Conservation (phyloP, 1,140 invertebrate species). For the Rhagoletis zephyria region DNA sequence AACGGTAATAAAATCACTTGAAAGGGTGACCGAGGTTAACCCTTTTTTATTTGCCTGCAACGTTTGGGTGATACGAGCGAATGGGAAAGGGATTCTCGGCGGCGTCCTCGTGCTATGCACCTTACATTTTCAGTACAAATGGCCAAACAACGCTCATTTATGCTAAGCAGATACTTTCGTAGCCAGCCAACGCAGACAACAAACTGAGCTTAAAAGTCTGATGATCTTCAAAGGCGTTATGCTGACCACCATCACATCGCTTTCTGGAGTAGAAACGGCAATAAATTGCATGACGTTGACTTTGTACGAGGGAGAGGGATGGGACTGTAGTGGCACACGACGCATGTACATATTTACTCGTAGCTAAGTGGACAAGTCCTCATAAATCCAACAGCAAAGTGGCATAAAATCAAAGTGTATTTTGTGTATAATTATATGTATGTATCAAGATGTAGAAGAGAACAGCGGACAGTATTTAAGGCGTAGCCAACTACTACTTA, state of each 20-base stretch:
- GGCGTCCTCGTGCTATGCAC: not conserved
- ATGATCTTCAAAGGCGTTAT: constrained; percentile 22
- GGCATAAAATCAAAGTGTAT: not conserved
- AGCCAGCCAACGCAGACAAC: not conserved
- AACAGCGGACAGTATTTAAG: too few relatives aligned
- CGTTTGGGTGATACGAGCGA: not conserved
- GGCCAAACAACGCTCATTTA: constrained; percentile 5
- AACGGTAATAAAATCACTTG: constrained; percentile 46
- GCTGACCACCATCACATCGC: not conserved
- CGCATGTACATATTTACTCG: not conserved
- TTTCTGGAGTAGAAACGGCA: not conserved
- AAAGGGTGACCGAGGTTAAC: constrained; percentile 32
- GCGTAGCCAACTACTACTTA: too few relatives aligned
- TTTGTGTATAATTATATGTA: not conserved
- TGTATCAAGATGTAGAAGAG: not conserved
- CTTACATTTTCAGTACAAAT: not conserved
- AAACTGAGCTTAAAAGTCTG: not conserved
- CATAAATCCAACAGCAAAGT: constrained; percentile 16
- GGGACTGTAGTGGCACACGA: not conserved
- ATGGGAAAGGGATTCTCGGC: too few relatives aligned
- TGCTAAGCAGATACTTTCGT: constrained; percentile 19
- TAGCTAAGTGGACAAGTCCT: not conserved
- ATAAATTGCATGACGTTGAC: not conserved
- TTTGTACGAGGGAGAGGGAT: not conserved
- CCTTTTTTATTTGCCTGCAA: constrained; percentile 13